A percentile compares a stretch with the other conserved stretches of the same genome.
Conservation (phyloP, 2,888 invertebrate genomes). For the Cantharis rufa region DNA sequence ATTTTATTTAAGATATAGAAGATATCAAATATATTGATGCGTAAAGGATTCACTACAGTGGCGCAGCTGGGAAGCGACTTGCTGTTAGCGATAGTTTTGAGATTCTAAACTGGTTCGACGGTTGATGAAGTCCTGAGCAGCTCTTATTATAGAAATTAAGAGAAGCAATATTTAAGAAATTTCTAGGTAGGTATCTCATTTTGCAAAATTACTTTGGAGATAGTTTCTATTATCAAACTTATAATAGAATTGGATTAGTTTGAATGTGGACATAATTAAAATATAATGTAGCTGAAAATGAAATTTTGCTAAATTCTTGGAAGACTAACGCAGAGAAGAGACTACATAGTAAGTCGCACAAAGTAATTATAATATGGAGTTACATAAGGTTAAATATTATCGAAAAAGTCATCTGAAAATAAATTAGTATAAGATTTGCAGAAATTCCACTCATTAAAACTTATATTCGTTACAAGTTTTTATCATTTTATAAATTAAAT, state of each 20-base stretch:
- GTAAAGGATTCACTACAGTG: neutral
- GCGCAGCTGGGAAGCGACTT: neutral
- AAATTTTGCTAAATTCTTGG: neutral
- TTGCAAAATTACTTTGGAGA: neutral
- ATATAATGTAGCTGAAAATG: neutral
- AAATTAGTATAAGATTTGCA: neutral
- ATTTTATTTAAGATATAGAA: too few species aligned
- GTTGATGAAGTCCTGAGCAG: neutral
- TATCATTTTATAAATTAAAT: constrained; percentile 3
- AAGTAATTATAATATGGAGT: neutral
- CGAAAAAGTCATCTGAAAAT: neutral
- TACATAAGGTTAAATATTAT: neutral
- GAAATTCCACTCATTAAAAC: neutral
- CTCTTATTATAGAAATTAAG: neutral
- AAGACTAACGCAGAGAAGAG: neutral
- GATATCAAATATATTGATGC: neutral
- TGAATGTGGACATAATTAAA: neutral
- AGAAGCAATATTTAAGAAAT: neutral
- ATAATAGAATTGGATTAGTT: neutral
- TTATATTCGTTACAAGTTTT: neutral
- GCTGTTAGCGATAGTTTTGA: neutral
- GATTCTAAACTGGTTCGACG: neutral
- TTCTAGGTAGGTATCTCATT: neutral
- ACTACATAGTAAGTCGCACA: neutral
- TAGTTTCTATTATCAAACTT: neutral